Evolutionary conservation across 53 echinoderm and acorn worm genomes (phyloP), one percentile per base, ranked within the genome.

Genomic region (Hippasteria phrygiana): DNA sequence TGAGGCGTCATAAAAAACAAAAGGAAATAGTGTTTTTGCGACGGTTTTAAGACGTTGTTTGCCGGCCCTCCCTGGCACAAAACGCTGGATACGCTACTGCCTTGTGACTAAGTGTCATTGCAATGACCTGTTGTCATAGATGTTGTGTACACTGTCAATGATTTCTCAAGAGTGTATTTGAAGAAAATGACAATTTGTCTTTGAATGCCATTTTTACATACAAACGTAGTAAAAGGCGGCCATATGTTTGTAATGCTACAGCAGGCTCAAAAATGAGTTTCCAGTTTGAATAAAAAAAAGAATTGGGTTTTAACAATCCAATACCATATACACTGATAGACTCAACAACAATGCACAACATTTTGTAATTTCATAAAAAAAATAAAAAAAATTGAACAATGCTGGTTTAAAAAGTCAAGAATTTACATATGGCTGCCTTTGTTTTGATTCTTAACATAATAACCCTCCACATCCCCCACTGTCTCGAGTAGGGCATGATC

Each of bases 401-500:
- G 14, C 13, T 46, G 28, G 31, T 50, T 20, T 20, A 32, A 24
- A 50, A 13, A 77, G 29, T 27, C 29, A 10, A 10, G n/a, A 62
- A 29, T 62, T 62, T 62, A 62, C 20, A 70, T 37, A 70, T 70
- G 70, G 70, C 70, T 13, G 29, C 59, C 80, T 62, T 36, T 55
- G 38, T 78, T 17, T 62, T 10, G 20, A 22, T 43, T 31, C 17
- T 43, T 63, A 81, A 81, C 65, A 31, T 39, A 64, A 65, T 81
- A 81, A 81, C 63, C 65, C 10, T 40, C 43, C 78, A 78, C 39
- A 36, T 59, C n/a, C 37, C 26, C 22, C 27, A 34, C 47, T 76
- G 17, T 28, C 33, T 76, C 27, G 50, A 41, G 32, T 20, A 56
- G 79, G 81, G 81, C 81, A 81, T 65, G 81, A 16, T 41, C 40